Evolutionary conservation across 2,113 vertebrate genomes (phyloP).

Genomic region (Zootoca vivipara): DNA sequence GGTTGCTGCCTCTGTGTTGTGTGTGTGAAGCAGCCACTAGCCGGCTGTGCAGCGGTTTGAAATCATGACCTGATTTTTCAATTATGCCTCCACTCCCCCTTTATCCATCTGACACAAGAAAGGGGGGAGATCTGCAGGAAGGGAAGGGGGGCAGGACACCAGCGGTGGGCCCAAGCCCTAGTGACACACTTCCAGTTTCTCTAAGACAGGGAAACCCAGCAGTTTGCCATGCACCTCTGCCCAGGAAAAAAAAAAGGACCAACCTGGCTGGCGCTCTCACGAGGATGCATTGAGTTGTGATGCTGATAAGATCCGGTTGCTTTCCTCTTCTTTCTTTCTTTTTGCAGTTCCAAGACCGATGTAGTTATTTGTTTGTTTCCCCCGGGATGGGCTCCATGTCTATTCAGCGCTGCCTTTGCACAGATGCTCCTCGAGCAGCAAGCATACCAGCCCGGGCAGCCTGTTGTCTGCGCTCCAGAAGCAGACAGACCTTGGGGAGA

Average conservation of each 20-base stretch:
- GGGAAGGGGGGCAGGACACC: not conserved
- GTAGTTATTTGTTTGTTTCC: not conserved
- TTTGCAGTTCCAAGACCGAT: not conserved
- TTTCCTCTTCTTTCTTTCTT: not conserved
- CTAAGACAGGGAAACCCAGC: not conserved
- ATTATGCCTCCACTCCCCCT: not conserved
- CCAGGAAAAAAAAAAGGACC: not conserved
- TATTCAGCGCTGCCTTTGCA: constrained; percentile 18
- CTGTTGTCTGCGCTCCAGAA: not conserved
- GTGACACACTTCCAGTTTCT: not conserved
- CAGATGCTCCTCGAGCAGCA: constrained; percentile 21
- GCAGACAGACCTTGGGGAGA: not conserved
- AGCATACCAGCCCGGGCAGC: constrained; percentile 17
- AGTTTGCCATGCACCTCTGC: not conserved
- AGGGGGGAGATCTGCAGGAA: not conserved
- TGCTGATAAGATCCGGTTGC: not conserved
- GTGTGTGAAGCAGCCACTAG: not conserved
- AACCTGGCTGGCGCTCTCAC: not conserved
- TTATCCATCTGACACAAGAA: constrained; percentile 26
- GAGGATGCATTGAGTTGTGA: not conserved
- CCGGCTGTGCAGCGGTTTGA: constrained; percentile 6
- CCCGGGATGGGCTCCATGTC: not conserved
- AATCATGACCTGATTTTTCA: not conserved
- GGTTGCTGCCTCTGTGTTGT: rapidly evolving
- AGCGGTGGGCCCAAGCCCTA: not conserved